Evolutionary conservation across 2,113 vertebrate genomes (phyloP), one percentile per base, ranked within the genome.

Genomic region (Pedionomus torquatus): DNA sequence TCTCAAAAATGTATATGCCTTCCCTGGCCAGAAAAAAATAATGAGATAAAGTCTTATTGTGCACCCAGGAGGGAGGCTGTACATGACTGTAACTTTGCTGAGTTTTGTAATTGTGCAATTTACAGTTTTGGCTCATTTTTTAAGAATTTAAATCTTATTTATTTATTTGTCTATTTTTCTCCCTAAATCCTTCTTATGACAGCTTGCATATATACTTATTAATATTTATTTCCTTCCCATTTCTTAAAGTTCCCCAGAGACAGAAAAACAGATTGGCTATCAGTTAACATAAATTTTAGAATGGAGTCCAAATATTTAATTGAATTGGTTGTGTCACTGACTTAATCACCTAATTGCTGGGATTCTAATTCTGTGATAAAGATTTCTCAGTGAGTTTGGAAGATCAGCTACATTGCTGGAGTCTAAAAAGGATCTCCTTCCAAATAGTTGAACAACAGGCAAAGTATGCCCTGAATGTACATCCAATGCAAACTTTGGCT

Each of bases 401-500:
- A 90, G 80, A 96, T 72, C 43, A 35, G 57, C 69, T 87, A 76
- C n/a, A 54, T 37, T 87, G 44, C 87, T 85, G 54, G 41, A 90
- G 19, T 69, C 57, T 95, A 65, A 84, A 94, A 96, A 89, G 65
- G 87, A 80, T 65, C 52, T 93, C 39, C 35, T 90, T 95, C 87
- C 87, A 95, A 96, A 95, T 76, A 91, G 81, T 78, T 79, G 77
- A 95, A 85, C 57, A 79, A 94, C 57, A 87, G 57, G 60, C 48
- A 84, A 94, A 96, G 84, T 84, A 66, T 89, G 61, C 74, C 57
- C 77, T 65, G 52, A 79, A 79, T 71, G 65, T 93, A 94, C 84
- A 79, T 93, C 93, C 91, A 96, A 65, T 49, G 70, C 74, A 96
- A 91, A 96, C 94, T 84, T 95, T 92, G 77, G 69, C 83, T 96